Evolutionary conservation across 2,797 vertebrate species (phyloP).

Genomic region (Anguilla megastoma): DNA sequence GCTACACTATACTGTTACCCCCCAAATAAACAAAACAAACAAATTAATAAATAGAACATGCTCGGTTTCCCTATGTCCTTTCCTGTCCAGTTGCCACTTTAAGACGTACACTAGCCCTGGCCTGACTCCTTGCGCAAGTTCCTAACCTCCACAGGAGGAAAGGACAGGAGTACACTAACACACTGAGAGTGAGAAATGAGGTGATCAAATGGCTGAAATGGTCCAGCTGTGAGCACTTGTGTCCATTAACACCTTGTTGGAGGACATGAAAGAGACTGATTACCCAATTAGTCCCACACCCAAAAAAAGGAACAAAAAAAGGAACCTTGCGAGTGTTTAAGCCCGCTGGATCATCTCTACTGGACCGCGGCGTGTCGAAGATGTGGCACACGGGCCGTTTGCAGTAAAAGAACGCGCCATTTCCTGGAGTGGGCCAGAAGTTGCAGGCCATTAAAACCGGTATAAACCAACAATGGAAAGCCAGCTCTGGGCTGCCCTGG

Average conservation of each 20-base stretch:
- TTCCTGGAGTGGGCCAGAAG: neutral
- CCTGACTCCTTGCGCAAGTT: neutral
- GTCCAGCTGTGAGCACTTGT: slow-evolving; percentile 72
- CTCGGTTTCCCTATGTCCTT: neutral
- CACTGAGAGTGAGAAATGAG: neutral
- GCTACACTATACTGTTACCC: neutral
- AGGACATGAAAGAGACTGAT: slow-evolving; percentile 65
- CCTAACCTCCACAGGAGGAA: slow-evolving; percentile 37
- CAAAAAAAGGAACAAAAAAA: neutral
- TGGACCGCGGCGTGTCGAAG: neutral
- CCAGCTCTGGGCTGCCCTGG: neutral
- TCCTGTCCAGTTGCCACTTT: neutral
- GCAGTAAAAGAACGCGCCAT: neutral
- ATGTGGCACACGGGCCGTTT: neutral
- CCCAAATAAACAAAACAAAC: neutral
- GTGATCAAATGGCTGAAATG: slow-evolving; percentile 64
- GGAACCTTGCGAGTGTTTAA: neutral
- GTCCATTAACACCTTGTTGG: slow-evolving; percentile 70
- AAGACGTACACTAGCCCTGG: neutral
- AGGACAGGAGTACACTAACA: slow-evolving; percentile 56
- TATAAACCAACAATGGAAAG: slow-evolving; percentile 33
- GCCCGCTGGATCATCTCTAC: neutral
- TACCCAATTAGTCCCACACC: slow-evolving; percentile 33
- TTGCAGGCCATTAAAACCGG: slow-evolving; percentile 25
- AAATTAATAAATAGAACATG: neutral